phyloP scores from a whole-genome alignment of 2,888 invertebrate species.

The Trichogramma dendrolimi region DNA sequence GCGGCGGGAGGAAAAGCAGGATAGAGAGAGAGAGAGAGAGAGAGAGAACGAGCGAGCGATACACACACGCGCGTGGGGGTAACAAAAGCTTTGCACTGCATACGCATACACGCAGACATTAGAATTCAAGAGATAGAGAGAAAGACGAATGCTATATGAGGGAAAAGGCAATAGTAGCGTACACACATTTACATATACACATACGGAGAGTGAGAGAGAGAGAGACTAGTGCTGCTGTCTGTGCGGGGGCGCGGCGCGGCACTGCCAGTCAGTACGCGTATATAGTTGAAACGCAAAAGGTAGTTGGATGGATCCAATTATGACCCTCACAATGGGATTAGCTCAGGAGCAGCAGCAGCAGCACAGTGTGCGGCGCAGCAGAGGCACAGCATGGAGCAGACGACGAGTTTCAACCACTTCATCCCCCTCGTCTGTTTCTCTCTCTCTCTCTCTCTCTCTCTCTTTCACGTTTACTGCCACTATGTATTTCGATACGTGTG shows the following conservation, averaged over 20 bases:
- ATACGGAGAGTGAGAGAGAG: not conserved
- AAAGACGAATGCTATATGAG: too few relatives aligned
- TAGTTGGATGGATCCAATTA: slow-evolving; percentile 29
- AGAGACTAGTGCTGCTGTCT: not conserved
- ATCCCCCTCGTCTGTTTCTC: not conserved
- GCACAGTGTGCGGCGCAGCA: not conserved
- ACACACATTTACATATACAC: not conserved
- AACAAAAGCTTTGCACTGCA: too few relatives aligned
- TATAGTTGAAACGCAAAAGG: not conserved
- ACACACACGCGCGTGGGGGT: not conserved
- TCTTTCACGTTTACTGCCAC: not conserved
- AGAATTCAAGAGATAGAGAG: slow-evolving; percentile 5
- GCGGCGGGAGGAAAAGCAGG: slow-evolving; percentile 4
- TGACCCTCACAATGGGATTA: slow-evolving; percentile 30
- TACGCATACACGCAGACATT: not conserved
- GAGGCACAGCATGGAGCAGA: not conserved
- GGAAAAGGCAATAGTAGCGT: too few relatives aligned
- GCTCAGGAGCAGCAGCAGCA: slow-evolving; percentile 9
- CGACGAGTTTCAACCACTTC: slow-evolving; percentile 13
- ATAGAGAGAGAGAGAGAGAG: slow-evolving; percentile 7
- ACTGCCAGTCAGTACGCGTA: not conserved
- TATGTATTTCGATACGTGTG: not conserved
- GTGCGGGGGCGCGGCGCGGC: not conserved
- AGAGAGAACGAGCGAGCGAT: not conserved
- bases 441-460: not conserved